Evolutionary conservation across 1,140 invertebrate species (phyloP), one percentile per base, ranked within the genome.

Genomic region (Drosophila leontia): DNA sequence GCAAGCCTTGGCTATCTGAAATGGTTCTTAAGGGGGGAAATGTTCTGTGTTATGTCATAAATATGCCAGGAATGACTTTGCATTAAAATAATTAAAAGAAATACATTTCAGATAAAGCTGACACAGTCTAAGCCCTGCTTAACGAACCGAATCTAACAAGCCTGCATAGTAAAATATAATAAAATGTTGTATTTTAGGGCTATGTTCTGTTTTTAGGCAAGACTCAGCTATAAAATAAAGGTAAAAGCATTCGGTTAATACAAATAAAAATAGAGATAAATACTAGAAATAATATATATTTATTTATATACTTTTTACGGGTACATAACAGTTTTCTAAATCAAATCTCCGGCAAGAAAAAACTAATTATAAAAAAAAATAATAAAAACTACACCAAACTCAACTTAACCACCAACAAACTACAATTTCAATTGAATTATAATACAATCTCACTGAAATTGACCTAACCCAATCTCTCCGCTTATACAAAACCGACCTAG

Each of bases 81-180:
- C 41, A 23, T 42, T 19, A 34, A 63, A 42, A 42, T 65, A 69
- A 51, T 69, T 53, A 44, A 53, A 53, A 29, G 29, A 47, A 69
- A 19, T 19, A 12, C 19, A 48, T 17, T 48, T 26, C 3, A 17
- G 60, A 64, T 64, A 64, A 50, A 34, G 12, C 29, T 19, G 17
- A n/a, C 53, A 42, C 39, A 23, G 39, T 39, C 13, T 13, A 32
- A 34, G 45, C 19, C 12, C 7, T 69, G 65, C 29, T 65, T 44
- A 69, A 51, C 65, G 60, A 69, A 34, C 61, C 61, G 37, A 29
- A 42, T 29, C 45, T 65, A 62, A 62, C 17, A 44, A 61, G 34
- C 4, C n/a, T n/a, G 17, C 12, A 50, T 17, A 39, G 35, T 6
- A 62, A 29, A 15, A 15, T 2, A 19, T 55, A 15, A 37, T 37